phyloP scores from a whole-genome alignment of 92 coral and sea anemone species.

The Paragorgia papillata region DNA sequence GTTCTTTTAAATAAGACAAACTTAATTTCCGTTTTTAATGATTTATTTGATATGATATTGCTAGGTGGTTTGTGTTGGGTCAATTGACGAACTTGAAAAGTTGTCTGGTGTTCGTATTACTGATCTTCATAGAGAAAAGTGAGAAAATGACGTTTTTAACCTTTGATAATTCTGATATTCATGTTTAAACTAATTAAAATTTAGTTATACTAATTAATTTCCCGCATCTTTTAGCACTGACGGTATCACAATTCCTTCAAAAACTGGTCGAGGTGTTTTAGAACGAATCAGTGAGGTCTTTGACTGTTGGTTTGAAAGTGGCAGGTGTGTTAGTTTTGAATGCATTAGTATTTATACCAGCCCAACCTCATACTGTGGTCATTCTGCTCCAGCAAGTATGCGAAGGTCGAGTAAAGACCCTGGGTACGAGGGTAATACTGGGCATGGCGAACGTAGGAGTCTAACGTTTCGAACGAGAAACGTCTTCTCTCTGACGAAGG shows the following conservation, averaged over 20 bases:
- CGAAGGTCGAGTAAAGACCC: too few species aligned
- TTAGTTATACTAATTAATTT: not conserved
- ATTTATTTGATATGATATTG: too few species aligned
- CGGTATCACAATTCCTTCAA: constrained; percentile 89
- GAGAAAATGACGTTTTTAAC: not conserved
- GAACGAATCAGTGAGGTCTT: constrained; percentile 90
- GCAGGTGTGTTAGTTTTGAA: constrained; percentile 66
- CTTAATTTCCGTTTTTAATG: too few species aligned
- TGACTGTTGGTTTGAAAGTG: constrained; percentile 99
- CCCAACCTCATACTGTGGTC: too few species aligned
- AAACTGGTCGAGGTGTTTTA: constrained; percentile 87
- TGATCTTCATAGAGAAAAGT: constrained; percentile 98
- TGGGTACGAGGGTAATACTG: too few species aligned
- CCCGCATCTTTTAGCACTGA: constrained; percentile 67
- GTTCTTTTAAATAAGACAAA: too few species aligned
- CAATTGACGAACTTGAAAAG: constrained; percentile 86
- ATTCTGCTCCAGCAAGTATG: too few species aligned
- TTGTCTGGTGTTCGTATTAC: constrained; percentile 81
- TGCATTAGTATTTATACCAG: too few species aligned
- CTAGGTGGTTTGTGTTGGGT: constrained; percentile 96
- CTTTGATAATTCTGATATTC: not conserved
- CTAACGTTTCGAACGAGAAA: too few species aligned
- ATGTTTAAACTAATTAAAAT: too few species aligned
- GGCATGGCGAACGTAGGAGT: too few species aligned
- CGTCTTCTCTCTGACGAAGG: too few species aligned